Evolutionary conservation across 2,888 invertebrate genomes (phyloP), one percentile per base, ranked within the genome.

Genomic region (Desoria tigrina): DNA sequence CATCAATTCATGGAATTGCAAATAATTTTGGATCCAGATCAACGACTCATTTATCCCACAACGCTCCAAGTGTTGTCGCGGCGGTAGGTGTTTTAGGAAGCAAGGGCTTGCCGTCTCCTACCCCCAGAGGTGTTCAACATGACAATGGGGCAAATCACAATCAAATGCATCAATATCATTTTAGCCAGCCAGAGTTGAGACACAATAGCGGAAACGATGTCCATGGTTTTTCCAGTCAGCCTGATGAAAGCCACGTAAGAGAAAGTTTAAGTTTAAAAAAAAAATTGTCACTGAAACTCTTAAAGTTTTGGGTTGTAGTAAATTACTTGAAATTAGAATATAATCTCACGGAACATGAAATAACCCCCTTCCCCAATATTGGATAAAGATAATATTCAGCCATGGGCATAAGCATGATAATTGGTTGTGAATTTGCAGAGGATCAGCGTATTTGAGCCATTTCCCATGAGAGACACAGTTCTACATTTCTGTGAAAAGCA

Each of bases 401-500:
- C n/a, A n/a, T n/a, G n/a, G n/a, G n/a, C n/a, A n/a, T 39, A 39
- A 16, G 39, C 9, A 39, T 39, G 9, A 16, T 16, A 39, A 16
- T 39, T 11, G 9, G 16, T 21, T 51, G 7, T 42, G 7, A n/a
- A 57, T 39, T 55, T 49, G 68, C 83, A 86, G 80, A 83, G 91
- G 67, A 90, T 91, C 81, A 90, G 90, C 78, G 91, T 91, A 59
- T 92, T 92, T 80, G 92, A 92, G 81, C 92, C 92, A 2, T 92
- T 90, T 77, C 91, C 91, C n/a, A 91, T 92, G 91, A 80, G 91
- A 26, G 92, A 92, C 79, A 91, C 92, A 0, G 92, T 96, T 45
- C 93, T 94, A 78, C 94, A 95, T 81, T 96, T 96, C 81, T 95
- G 95, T 81, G 94, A 94, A 81, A 95, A 96, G 80, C 94, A 96